phyloP scores from a whole-genome alignment of 2,888 invertebrate genomes.

The Horisme vitalbata region DNA sequence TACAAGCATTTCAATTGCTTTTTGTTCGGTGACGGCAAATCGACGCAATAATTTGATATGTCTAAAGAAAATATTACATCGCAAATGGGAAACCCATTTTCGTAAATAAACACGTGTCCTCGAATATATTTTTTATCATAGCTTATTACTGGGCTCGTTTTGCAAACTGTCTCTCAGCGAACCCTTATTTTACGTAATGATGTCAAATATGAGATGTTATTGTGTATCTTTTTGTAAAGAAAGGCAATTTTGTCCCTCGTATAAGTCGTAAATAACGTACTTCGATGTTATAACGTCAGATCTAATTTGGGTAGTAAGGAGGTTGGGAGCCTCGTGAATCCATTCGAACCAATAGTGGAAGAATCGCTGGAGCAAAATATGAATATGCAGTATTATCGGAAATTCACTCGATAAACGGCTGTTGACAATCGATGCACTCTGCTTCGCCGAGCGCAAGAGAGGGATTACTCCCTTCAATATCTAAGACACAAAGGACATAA shows the following conservation, averaged over 20 bases:
- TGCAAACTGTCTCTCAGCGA: slow-evolving; percentile 23
- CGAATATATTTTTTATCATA: slow-evolving; percentile 26
- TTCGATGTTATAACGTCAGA: slow-evolving; percentile 21
- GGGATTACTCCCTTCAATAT: no score
- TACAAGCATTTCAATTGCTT: slow-evolving; percentile 9
- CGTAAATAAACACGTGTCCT: slow-evolving; percentile 27
- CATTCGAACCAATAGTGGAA: slow-evolving; percentile 8
- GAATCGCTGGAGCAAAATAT: slow-evolving; percentile 16
- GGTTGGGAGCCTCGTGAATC: slow-evolving; percentile 6
- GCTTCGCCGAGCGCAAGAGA: slow-evolving; percentile 2
- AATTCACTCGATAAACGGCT: slow-evolving; percentile 22
- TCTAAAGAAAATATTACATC: slow-evolving; percentile 30
- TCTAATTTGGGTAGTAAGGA: slow-evolving; percentile 22
- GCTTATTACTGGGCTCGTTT: slow-evolving; percentile 27
- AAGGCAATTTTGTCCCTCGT: slow-evolving; percentile 25
- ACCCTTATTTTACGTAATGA: slow-evolving; percentile 28
- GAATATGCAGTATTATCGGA: slow-evolving; percentile 23
- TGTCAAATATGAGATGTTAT: slow-evolving; percentile 27
- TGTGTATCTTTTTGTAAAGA: slow-evolving; percentile 24
- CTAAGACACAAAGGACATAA: no score
- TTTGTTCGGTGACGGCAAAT: slow-evolving; percentile 21
- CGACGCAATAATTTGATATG: slow-evolving; percentile 27
- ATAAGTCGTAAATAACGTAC: slow-evolving; percentile 20
- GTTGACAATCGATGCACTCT: slow-evolving; percentile 18
- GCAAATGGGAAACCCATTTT: slow-evolving; percentile 28